Conservation (phyloP, 1,140 invertebrate species). For the Caenorhabditis inopinata region DNA sequence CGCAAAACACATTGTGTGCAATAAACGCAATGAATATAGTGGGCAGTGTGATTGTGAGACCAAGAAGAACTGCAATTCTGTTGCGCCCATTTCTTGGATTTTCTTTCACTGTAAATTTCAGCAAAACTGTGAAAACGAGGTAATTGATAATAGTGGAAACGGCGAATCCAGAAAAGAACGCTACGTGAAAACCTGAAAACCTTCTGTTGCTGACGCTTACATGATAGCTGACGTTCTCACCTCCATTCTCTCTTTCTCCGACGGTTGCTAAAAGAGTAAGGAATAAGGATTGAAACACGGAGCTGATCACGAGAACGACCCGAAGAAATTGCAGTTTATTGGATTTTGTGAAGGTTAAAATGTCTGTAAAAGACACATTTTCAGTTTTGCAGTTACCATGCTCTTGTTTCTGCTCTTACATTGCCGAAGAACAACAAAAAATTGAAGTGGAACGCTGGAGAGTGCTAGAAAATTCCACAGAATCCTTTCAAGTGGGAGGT, state of each 20-base stretch:
- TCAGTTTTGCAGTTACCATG: not conserved
- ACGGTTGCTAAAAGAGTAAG: constrained; percentile 56
- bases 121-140: constrained; percentile 12
- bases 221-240: constrained; percentile 34
- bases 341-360: not conserved
- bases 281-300: constrained; percentile 53
- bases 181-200: constrained; percentile 58
- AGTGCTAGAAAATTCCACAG: constrained; percentile 61
- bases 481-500: constrained; percentile 61
- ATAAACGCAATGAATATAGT: constrained; percentile 28
- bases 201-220: not conserved
- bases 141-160: constrained; percentile 56
- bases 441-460: constrained; percentile 58
- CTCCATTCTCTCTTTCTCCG: constrained; percentile 59
- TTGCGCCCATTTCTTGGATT: not conserved
- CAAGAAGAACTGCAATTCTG: not conserved
- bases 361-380: not conserved
- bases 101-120: not conserved
- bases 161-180: constrained; percentile 63
- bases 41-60: constrained; percentile 14
- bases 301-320: constrained; percentile 47
- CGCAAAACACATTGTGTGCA: constrained; percentile 35
- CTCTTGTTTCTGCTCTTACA: no score
- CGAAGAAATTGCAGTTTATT: not conserved
- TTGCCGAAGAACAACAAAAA: constrained; percentile 53